Percentiles rank a stretch among this genome's conserved stretches.
Conservation (phyloP, 1,140 invertebrate species). For the Drosophila leontia region DNA sequence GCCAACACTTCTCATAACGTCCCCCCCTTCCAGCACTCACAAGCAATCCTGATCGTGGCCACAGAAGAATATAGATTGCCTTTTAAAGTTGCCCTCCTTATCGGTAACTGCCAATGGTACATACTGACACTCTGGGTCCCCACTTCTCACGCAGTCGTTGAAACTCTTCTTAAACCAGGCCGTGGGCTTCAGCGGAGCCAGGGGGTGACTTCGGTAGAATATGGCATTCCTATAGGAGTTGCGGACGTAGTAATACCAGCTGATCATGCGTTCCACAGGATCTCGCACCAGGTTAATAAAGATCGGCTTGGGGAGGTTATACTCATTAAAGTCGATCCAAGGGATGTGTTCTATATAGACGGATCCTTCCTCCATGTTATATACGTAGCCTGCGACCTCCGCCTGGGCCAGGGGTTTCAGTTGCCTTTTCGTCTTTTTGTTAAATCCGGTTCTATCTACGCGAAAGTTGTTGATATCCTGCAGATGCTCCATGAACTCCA, state of each 20-base stretch:
- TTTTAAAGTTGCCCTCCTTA: constrained; percentile 91
- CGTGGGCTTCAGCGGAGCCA: constrained; percentile 92
- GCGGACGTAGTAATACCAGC: constrained; percentile 93
- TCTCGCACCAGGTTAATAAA: constrained; percentile 95
- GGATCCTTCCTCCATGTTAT: constrained; percentile 86
- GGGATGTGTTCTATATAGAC: constrained; percentile 92
- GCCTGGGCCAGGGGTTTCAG: constrained; percentile 84
- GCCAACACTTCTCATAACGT: neutral
- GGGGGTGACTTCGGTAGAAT: constrained; percentile 92
- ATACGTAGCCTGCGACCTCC: constrained; percentile 86
- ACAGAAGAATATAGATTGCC: constrained; percentile 94
- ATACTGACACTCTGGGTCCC: constrained; percentile 93
- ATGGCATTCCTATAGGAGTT: constrained; percentile 95
- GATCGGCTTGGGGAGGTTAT: constrained; percentile 91
- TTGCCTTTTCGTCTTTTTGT: constrained; percentile 40
- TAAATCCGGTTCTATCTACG: constrained; percentile 54
- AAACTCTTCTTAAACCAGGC: constrained; percentile 96
- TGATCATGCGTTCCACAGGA: constrained; percentile 95
- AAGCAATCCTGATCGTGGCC: constrained; percentile 93
- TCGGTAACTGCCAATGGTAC: constrained; percentile 91
- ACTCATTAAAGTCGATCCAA: constrained; percentile 87
- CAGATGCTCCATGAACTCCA: constrained; percentile 91
- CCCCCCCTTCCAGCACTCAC: constrained; percentile 86
- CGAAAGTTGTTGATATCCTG: constrained; percentile 61
- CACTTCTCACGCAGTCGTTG: constrained; percentile 93